Base-by-base conservation (phyloP, 2,797 vertebrate genomes). In the Morus bassanus region DNA sequence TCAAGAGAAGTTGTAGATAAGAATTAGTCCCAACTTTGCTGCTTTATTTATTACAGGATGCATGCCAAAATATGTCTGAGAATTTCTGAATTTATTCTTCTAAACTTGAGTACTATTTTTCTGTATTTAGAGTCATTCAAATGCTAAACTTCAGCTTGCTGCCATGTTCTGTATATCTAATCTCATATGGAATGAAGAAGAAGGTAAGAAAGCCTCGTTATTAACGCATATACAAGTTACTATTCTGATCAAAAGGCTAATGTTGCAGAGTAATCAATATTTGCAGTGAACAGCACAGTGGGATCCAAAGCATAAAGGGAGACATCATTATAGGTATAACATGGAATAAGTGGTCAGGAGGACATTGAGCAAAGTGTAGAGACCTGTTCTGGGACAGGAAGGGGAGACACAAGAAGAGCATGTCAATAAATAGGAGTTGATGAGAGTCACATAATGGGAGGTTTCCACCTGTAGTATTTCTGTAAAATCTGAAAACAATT, bases 151-250 rank as follows among this genome's bases (percentile, higher is more conserved):
- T 88, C 99, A 99, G 97, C 98, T 99, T 85, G 99, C 99, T 48
- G 99, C 99, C 95, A 99, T 99, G 96, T 99, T 99, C 98, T 99
- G 99, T 96, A 98, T 99, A 98, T 99, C 99, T 95, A 99, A 99
- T 98, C 99, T 99, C 80, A 98, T 99, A 98, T 99, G 99, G 99
- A 99, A 99, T 92, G 99, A 99, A 98, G 99, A 99, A 94, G 99
- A 99, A 95, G 99, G 99, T 99, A 98, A 99, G 99, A 43, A 87
- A 81, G 30, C 37, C 45, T 92, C 35, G 43, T 77, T 78, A 70
- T 41, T 89, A 75, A 65, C 61, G 53, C 57, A 37, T 39, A 33
- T 37, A 35, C 60, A 56, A 72, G 16, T 61, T 83, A 68, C 30
- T 82, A 2, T 30, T 43, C 57, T 69, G 50, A 61, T 78, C 37